These are phyloP conservation scores for Caenorhabditis becei DNA, from an alignment of 2,888 invertebrate species.

Conservation along the genomic window DNA sequence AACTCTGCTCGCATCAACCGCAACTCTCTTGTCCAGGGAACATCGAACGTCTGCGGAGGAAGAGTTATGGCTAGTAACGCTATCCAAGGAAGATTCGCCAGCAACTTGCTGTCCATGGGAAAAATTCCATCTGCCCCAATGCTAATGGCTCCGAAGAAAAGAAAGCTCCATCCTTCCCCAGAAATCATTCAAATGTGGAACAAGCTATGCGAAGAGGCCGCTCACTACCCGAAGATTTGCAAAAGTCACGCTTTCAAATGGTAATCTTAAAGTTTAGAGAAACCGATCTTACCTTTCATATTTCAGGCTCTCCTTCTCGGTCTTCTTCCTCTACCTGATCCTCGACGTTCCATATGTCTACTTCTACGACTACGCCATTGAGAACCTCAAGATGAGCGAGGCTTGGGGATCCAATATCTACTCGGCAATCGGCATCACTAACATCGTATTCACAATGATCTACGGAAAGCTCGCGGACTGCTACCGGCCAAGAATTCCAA, in stretches of 20 bases:
- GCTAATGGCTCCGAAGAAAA: slow-evolving; percentile 43
- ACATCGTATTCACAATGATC: slow-evolving; percentile 91
- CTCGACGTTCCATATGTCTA: slow-evolving; percentile 92
- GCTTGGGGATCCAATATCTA: slow-evolving; percentile 85
- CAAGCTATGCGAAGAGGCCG: no score
- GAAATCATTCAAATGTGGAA: no score
- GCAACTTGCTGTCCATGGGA: slow-evolving; percentile 53
- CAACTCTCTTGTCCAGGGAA: slow-evolving; percentile 39
- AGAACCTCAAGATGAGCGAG: slow-evolving; percentile 82
- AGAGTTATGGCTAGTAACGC: slow-evolving; percentile 58
- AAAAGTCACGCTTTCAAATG: background rate
- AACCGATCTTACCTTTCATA: slow-evolving; percentile 1
- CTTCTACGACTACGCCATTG: slow-evolving; percentile 89
- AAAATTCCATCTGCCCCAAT: slow-evolving; percentile 70
- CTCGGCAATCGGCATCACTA: slow-evolving; percentile 90
- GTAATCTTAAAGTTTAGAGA: slow-evolving; percentile 17
- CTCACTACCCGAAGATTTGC: background rate
- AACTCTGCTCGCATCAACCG: slow-evolving; percentile 35
- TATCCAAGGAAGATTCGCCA: background rate
- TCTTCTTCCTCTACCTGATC: slow-evolving; percentile 90
- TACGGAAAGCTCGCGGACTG: slow-evolving; percentile 93
- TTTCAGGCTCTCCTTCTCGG: slow-evolving; percentile 45
- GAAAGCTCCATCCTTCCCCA: background rate
- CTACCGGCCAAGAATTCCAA: background rate
- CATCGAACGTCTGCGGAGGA: slow-evolving; percentile 23